These are phyloP conservation scores for Drosophila kikkawai DNA, from an alignment of 1,140 invertebrate species.

Conservation along the genomic window DNA sequence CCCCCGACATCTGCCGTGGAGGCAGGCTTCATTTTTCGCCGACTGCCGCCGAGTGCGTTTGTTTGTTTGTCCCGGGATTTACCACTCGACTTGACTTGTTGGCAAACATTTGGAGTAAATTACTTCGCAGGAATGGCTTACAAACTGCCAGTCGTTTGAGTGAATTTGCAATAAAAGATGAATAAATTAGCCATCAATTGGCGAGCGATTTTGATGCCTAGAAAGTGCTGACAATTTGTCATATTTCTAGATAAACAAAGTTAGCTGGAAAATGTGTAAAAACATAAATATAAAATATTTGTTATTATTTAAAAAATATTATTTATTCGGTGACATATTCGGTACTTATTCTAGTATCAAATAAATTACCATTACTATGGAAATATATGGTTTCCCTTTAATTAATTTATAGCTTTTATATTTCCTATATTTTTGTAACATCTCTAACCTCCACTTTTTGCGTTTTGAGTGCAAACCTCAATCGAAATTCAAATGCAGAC, in stretches of 20 bases:
- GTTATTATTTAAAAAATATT: background rate
- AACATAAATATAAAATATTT: background rate
- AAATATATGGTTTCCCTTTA: background rate
- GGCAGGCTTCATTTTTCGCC: constrained; percentile 4
- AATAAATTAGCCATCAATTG: constrained; percentile 29
- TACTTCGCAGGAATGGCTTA: constrained; percentile 27
- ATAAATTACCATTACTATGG: background rate
- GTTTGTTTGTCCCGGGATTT: constrained; percentile 34
- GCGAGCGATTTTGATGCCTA: background rate
- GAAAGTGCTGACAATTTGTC: background rate
- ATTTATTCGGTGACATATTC: too few species aligned
- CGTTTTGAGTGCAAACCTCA: background rate
- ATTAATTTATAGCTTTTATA: background rate
- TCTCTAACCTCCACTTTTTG: background rate
- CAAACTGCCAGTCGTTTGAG: constrained; percentile 10
- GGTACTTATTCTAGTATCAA: background rate
- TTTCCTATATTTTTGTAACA: background rate
- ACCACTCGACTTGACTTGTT: constrained; percentile 53
- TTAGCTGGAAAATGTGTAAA: background rate
- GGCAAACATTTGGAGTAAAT: constrained; percentile 35
- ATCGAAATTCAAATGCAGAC: background rate
- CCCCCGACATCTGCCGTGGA: background rate
- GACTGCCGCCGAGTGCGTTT: constrained; percentile 2
- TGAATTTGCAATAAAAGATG: constrained; percentile 30
- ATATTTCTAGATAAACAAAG: background rate